These are phyloP conservation scores for Charaxes varanes DNA, from an alignment of 1,140 invertebrate species.

Conservation along the genomic window DNA sequence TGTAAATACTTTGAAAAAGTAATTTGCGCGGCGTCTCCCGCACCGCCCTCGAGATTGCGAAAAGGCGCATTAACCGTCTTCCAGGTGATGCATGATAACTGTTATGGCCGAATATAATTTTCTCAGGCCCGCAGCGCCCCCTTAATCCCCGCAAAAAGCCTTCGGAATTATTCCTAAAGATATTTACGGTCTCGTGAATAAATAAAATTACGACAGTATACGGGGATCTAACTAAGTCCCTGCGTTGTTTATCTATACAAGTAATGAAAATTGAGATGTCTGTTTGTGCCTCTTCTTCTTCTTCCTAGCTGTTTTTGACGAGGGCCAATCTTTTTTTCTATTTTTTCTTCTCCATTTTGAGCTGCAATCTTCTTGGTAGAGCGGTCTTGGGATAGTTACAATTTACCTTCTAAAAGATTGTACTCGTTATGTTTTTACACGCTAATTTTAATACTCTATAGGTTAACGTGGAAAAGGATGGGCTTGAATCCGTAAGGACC, in stretches of 20 bases:
- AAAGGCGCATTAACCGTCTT: slow-evolving; percentile 68
- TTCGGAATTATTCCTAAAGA: slow-evolving; percentile 68
- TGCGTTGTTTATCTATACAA: slow-evolving; percentile 65
- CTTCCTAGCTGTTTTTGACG: too few relatives aligned
- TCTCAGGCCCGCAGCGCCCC: slow-evolving; percentile 62
- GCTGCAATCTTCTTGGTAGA: too few relatives aligned
- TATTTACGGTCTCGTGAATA: slow-evolving; percentile 72
- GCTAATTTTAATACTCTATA: too few relatives aligned
- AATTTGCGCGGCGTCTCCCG: slow-evolving; percentile 60
- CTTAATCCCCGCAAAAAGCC: slow-evolving; percentile 72
- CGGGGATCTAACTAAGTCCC: slow-evolving; percentile 59
- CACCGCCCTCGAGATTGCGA: slow-evolving; percentile 71
- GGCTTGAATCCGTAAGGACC: too few relatives aligned
- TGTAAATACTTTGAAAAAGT: slow-evolving; percentile 74
- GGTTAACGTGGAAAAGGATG: too few relatives aligned
- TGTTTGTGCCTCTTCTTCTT: too few relatives aligned
- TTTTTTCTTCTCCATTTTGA: too few relatives aligned
- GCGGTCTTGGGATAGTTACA: too few relatives aligned
- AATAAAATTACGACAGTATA: slow-evolving; percentile 69
- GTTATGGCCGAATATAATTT: slow-evolving; percentile 74
- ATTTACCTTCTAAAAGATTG: too few relatives aligned
- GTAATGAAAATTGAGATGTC: too few relatives aligned
- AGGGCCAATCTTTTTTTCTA: too few relatives aligned
- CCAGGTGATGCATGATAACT: slow-evolving; percentile 74
- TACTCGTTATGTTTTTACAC: too few relatives aligned